Base-by-base conservation (phyloP, 2,797 vertebrate species). In the Octomys mimax region DNA sequence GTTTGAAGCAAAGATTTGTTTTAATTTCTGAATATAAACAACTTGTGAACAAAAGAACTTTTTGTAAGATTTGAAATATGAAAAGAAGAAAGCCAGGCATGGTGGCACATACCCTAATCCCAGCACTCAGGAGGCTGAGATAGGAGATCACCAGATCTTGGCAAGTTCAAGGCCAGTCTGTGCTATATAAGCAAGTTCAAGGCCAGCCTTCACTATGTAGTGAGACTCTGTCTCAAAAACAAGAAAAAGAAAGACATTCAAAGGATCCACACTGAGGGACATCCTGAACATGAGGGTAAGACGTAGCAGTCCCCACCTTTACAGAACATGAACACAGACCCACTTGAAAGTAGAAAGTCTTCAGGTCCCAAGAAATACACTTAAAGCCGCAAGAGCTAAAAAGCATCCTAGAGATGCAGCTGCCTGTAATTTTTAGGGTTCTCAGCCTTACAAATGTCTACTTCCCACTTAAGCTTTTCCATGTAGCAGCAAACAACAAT, bases 21-120 rank as follows among this genome's bases (percentile, higher is more conserved):
- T 89, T 75, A 75, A 93, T 59, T 82, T 94, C 79, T 62, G 18
- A 89, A 5, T 78, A 97, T 94, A 93, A 94, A 59, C 62, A 94
- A 64, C 36, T 54, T 77, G 13, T 79, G 46, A 75, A 89, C 66
- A 88, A 92, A 96, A 31, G 28, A 78, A 89, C 75, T 79, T 89
- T 80, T 49, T 81, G 6, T 61, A 85, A 61, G 39, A 73, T 59
- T 92, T 89, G 70, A 83, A 94, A 79, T 94, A 71, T n/a, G 10
- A 66, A 87, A 89, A 75, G 64, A 78, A 90, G 73, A 3, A 49
- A 49, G 64, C 31, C 64, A 68, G 31, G 64, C 64, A 18, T 68
- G 24, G 31, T 68, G 64, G 31, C 16, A 2, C 14, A 68, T 1
- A 6, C 14, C n/a, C 13, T 68, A 68, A n/a, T 68, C 31, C 64